A percentile compares a stretch with the other conserved stretches of the same genome.
These are phyloP conservation scores for Thymelicus sylvestris DNA, from an alignment of 2,888 invertebrate species.

Conservation along the genomic window DNA sequence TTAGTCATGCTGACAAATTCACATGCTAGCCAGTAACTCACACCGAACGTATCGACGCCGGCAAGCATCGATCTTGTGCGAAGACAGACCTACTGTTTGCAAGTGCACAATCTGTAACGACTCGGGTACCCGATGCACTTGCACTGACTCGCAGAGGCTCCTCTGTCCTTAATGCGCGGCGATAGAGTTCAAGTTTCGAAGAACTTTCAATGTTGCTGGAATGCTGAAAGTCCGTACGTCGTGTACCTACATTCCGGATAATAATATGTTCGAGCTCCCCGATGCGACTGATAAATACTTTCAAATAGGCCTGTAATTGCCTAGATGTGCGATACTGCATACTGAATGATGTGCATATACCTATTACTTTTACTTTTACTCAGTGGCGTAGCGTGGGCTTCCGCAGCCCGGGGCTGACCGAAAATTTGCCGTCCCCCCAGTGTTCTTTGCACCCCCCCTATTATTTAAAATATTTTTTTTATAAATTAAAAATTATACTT, in stretches of 20 bases:
- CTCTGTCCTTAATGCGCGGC: background rate
- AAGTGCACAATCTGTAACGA: slow-evolving; percentile 8
- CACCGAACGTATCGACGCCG: slow-evolving; percentile 25
- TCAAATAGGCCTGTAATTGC: slow-evolving; percentile 44
- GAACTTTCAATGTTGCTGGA: background rate
- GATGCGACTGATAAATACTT: slow-evolving; percentile 47
- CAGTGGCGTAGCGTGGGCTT: too few relatives aligned
- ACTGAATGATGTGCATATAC: background rate
- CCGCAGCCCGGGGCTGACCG: too few relatives aligned
- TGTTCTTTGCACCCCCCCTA: too few relatives aligned
- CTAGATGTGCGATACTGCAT: slow-evolving; percentile 20
- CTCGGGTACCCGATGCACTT: background rate
- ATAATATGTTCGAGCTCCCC: slow-evolving; percentile 29
- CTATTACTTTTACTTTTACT: too few relatives aligned
- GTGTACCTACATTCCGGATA: background rate
- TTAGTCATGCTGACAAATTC: slow-evolving; percentile 21
- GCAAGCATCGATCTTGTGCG: slow-evolving; percentile 29
- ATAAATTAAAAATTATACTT: too few relatives aligned
- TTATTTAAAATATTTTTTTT: too few relatives aligned
- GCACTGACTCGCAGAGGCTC: background rate
- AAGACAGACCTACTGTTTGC: slow-evolving; percentile 26
- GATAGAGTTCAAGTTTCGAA: background rate
- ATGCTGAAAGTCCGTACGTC: background rate
- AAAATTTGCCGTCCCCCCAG: too few relatives aligned
- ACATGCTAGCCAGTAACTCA: slow-evolving; percentile 14